A percentile compares a stretch with the other conserved stretches of the same genome.
Conservation (phyloP, 2,113 vertebrate genomes). For the Notechis scutatus region DNA sequence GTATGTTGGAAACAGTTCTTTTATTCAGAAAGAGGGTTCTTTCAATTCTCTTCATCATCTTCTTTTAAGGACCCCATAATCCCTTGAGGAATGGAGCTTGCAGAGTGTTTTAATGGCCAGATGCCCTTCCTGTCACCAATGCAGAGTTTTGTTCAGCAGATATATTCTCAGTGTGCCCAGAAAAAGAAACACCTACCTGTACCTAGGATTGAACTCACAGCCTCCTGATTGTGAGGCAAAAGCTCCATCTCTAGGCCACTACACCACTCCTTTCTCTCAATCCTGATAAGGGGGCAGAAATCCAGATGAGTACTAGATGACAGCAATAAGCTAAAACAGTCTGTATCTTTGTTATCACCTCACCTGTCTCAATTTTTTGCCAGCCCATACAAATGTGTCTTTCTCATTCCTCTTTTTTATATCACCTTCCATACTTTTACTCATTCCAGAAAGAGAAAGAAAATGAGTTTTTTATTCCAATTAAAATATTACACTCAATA, state of each 20-base stretch:
- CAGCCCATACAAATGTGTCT: not conserved
- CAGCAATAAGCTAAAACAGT: not conserved
- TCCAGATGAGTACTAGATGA: not conserved
- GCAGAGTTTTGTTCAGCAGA: no score
- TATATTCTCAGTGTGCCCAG: no score
- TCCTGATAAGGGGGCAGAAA: not conserved
- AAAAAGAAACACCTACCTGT: no score
- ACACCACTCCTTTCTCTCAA: not conserved
- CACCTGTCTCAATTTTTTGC: not conserved
- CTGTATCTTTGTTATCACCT: not conserved
- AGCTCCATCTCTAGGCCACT: no score
- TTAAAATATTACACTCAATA: not conserved
- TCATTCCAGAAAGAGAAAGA: not conserved
- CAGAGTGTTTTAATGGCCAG: no score
- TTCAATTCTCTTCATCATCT: no score
- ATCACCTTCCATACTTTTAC: not conserved
- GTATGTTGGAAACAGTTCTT: not conserved
- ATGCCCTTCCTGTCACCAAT: no score
- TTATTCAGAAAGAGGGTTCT: no score
- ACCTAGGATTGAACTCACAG: no score
- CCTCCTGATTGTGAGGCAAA: no score
- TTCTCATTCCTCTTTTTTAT: not conserved
- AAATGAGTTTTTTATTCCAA: not conserved
- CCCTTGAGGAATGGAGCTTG: no score
- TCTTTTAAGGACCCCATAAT: no score